Percentiles rank a stretch among this genome's conserved stretches.
These are phyloP conservation scores for Mercenaria mercenaria DNA, from an alignment of 1,140 invertebrate species.

Conservation along the genomic window DNA sequence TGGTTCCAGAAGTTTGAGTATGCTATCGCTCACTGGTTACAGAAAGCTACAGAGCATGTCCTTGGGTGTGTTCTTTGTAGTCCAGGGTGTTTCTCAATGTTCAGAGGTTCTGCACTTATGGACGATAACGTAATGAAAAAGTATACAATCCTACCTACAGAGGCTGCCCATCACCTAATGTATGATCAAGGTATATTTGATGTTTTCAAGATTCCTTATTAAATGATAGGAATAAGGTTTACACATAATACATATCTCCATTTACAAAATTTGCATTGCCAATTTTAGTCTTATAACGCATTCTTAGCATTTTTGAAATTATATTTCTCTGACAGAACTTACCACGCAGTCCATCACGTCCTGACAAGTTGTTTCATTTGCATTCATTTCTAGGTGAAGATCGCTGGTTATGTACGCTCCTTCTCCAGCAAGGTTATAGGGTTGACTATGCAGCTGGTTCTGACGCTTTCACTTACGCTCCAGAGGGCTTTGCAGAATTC, in stretches of 20 bases:
- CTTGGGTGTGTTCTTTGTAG: slow-evolving; percentile 89
- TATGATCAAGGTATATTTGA: slow-evolving; percentile 88
- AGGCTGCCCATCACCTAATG: slow-evolving; percentile 89
- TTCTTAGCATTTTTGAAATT: no score
- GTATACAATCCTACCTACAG: slow-evolving; percentile 90
- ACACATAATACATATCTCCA: no score
- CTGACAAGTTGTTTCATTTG: no score
- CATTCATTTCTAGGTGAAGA: slow-evolving; percentile 85
- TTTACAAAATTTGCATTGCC: no score
- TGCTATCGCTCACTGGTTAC: slow-evolving; percentile 90
- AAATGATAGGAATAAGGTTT: no score
- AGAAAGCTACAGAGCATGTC: slow-evolving; percentile 90
- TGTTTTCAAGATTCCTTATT: no score
- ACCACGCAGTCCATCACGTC: no score
- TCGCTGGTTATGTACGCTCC: slow-evolving; percentile 96
- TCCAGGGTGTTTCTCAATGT: slow-evolving; percentile 99
- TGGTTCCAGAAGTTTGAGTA: slow-evolving; percentile 91
- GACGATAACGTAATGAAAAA: slow-evolving; percentile 99
- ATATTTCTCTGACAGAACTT: no score
- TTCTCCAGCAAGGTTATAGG: slow-evolving; percentile 98
- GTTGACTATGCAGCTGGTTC: slow-evolving; percentile 99
- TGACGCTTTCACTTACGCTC: slow-evolving; percentile 98
- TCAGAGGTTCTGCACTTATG: slow-evolving; percentile 96
- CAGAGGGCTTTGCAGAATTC: slow-evolving; percentile 90
- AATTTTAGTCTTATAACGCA: no score